Percentiles rank a stretch among this genome's conserved stretches.
Conservation (phyloP, 2,888 invertebrate species). For the Drosophila merina region DNA sequence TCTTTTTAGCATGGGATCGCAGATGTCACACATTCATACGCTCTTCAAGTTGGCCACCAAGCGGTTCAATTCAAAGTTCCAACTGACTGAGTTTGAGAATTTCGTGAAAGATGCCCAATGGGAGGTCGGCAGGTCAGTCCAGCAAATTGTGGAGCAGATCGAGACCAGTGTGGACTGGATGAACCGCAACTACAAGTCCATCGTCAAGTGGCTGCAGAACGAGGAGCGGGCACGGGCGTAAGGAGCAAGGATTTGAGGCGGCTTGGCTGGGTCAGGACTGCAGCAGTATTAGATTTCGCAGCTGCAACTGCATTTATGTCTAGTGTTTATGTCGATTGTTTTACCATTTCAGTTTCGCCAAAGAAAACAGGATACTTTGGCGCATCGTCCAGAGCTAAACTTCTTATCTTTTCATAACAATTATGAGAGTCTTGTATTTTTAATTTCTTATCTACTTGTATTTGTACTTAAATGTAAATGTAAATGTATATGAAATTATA, state of each 20-base stretch:
- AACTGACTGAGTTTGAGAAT: constrained; percentile 89
- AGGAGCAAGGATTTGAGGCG: constrained; percentile 3
- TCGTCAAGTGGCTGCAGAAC: constrained; percentile 89
- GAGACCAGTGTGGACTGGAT: constrained; percentile 94
- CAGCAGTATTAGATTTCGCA: constrained; percentile 61
- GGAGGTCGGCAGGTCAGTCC: constrained; percentile 90
- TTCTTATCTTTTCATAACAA: constrained; percentile 37
- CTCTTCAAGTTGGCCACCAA: constrained; percentile 90
- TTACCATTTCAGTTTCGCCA: constrained; percentile 46
- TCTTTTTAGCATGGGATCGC: constrained; percentile 88
- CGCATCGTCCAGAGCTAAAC: constrained; percentile 32
- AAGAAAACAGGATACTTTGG: constrained; percentile 19
- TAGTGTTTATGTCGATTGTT: constrained; percentile 49
- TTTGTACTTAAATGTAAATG: constrained; percentile 69
- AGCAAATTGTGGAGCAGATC: constrained; percentile 92
- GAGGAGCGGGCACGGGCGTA: constrained; percentile 37
- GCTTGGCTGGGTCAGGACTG: constrained; percentile 50
- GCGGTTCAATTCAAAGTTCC: constrained; percentile 90
- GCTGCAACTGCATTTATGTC: constrained; percentile 58
- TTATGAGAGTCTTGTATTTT: constrained; percentile 57
- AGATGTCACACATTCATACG: constrained; percentile 88
- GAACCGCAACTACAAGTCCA: constrained; percentile 89
- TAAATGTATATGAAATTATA: constrained; percentile 58
- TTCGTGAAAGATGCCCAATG: constrained; percentile 87
- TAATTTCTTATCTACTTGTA: constrained; percentile 58